A percentile compares a stretch with the other conserved stretches of the same genome.
Evolutionary conservation across 2,888 invertebrate genomes (phyloP).

Genomic region (Trichogramma evanescens): DNA sequence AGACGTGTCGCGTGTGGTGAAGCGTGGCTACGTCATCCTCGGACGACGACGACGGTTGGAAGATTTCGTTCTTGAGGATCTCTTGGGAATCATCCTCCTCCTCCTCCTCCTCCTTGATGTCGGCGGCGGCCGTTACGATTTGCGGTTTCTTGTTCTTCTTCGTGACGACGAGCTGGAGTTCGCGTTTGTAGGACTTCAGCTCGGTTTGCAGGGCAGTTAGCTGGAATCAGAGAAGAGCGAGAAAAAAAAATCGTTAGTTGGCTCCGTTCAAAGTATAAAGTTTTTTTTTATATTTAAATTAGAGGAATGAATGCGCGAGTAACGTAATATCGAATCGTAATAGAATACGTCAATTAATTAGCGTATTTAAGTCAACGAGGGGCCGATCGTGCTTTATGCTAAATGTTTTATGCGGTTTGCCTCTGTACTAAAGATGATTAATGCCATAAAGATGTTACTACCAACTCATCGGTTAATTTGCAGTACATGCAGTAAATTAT

Average conservation of each 20-base stretch:
- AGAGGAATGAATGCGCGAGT: too few species aligned
- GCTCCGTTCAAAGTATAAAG: not conserved
- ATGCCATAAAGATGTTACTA: too few species aligned
- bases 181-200: slow-evolving; percentile 37
- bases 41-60: not conserved
- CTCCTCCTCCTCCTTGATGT: slow-evolving; percentile 26
- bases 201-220: slow-evolving; percentile 41
- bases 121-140: slow-evolving; percentile 2
- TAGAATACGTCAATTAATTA: too few species aligned
- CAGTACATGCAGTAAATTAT: too few species aligned
- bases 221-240: slow-evolving; percentile 24
- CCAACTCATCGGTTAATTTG: too few species aligned
- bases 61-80: slow-evolving; percentile 16
- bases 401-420: too few species aligned
- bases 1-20: slow-evolving; percentile 30
- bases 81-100: slow-evolving; percentile 23
- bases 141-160: not conserved
- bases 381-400: too few species aligned
- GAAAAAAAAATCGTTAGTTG: not conserved
- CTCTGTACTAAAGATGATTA: too few species aligned
- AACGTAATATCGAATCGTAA: too few species aligned
- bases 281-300: not conserved
- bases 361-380: too few species aligned
- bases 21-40: not conserved
- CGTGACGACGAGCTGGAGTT: slow-evolving; percentile 8